These are phyloP conservation scores for Cerceris rybyensis DNA, from an alignment of 2,888 invertebrate genomes.

Conservation along the genomic window DNA sequence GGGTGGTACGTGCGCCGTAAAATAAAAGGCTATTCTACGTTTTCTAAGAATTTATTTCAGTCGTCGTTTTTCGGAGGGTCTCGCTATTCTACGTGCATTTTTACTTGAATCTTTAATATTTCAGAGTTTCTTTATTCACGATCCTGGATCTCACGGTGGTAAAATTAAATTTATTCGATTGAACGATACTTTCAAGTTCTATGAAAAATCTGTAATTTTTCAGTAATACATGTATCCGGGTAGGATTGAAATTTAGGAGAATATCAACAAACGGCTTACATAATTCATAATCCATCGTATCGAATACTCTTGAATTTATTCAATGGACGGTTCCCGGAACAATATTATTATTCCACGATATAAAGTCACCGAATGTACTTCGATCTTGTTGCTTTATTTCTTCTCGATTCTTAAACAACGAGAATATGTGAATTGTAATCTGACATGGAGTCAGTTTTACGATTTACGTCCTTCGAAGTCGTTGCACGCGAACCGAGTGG, in stretches of 20 bases:
- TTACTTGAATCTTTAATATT: not conserved
- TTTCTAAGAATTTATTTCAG: constrained; percentile 27
- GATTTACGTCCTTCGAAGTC: constrained; percentile 1
- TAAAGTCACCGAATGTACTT: constrained; percentile 30
- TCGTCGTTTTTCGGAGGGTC: not conserved
- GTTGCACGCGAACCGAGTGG: constrained; percentile 6
- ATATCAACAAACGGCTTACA: constrained; percentile 55
- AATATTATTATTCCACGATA: constrained; percentile 48
- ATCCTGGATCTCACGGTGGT: no score
- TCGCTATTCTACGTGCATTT: not conserved
- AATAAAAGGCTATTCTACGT: constrained; percentile 28
- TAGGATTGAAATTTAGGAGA: not conserved
- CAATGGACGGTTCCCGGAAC: constrained; percentile 46
- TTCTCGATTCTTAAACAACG: constrained; percentile 43
- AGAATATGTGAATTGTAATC: constrained; percentile 34
- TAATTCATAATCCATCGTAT: constrained; percentile 66
- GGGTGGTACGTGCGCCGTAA: constrained; percentile 16
- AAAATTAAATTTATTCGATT: not conserved
- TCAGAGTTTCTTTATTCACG: not conserved
- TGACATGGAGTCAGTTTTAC: not conserved
- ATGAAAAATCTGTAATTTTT: not conserved
- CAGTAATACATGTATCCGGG: no score
- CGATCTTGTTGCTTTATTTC: constrained; percentile 20
- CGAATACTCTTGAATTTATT: constrained; percentile 64
- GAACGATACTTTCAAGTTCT: not conserved